Conservation (phyloP, 2,888 invertebrate genomes). For the Philopedon plagiatum region DNA sequence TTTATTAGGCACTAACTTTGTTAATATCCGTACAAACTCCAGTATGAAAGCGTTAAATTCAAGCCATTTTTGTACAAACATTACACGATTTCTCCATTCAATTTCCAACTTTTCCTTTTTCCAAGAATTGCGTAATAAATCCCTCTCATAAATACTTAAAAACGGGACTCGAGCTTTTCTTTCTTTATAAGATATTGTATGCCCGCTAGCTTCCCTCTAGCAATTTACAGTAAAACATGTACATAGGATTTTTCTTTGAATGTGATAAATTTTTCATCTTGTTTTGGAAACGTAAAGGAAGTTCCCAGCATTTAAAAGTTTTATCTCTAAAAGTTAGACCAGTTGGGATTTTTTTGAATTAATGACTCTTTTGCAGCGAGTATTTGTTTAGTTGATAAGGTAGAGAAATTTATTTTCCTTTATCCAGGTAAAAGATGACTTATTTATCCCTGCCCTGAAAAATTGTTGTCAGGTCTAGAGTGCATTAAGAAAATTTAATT, state of each 20-base stretch:
- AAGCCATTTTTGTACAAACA: slow-evolving; percentile 5
- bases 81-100: slow-evolving; percentile 14
- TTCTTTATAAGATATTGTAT: slow-evolving; percentile 1
- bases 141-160: slow-evolving; percentile 34
- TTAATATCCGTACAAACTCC: background rate
- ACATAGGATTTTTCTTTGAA: slow-evolving; percentile 17
- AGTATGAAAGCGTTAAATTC: background rate
- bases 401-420: no score
- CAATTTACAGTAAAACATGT: slow-evolving; percentile 31
- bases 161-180: slow-evolving; percentile 10
- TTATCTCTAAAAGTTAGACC: background rate
- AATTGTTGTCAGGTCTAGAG: no score
- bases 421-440: no score
- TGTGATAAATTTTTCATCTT: slow-evolving; percentile 17
- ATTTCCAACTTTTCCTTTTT: slow-evolving; percentile 29
- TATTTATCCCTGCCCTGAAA: no score
- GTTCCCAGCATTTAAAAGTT: background rate
- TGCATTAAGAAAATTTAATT: no score
- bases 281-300: background rate
- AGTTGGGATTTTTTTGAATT: background rate
- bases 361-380: no score
- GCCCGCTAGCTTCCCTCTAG: slow-evolving; percentile 4
- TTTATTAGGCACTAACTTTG: background rate
- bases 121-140: slow-evolving; percentile 25
- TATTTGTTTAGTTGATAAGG: no score